Evolutionary conservation across 1,140 invertebrate species (phyloP).

Genomic region (Ips nitidus): DNA sequence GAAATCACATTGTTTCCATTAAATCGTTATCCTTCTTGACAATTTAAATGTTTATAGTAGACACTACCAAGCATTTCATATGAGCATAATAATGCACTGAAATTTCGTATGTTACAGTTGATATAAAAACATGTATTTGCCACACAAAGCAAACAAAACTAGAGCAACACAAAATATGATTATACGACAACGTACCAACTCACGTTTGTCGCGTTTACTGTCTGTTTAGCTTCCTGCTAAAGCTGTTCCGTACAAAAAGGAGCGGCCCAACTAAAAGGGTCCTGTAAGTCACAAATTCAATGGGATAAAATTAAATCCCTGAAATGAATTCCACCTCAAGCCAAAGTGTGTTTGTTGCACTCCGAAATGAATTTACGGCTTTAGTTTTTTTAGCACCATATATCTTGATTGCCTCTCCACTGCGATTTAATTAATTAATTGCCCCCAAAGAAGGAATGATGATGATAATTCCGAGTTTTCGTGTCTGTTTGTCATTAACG

Average conservation of each 20-base stretch:
- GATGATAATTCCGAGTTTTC: not conserved
- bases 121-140: too few relatives aligned
- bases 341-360: not conserved
- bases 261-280: constrained; percentile 14
- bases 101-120: too few relatives aligned
- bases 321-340: constrained; percentile 25
- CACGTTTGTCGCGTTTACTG: not conserved
- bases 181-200: not conserved
- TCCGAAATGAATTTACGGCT: not conserved
- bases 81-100: too few relatives aligned
- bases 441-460: too few relatives aligned
- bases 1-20: too few relatives aligned
- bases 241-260: constrained; percentile 9
- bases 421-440: too few relatives aligned
- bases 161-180: not conserved
- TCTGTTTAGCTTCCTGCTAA: constrained; percentile 6
- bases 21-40: too few relatives aligned
- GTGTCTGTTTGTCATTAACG: not conserved
- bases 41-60: too few relatives aligned
- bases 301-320: constrained; percentile 18
- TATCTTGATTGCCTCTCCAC: too few relatives aligned
- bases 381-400: not conserved
- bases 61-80: too few relatives aligned
- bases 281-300: constrained; percentile 20
- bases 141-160: too few relatives aligned